Evolutionary conservation across 53 echinoderm and acorn worm species (phyloP), one percentile per base, ranked within the genome.

Genomic region (Apostichopus leukothele): DNA sequence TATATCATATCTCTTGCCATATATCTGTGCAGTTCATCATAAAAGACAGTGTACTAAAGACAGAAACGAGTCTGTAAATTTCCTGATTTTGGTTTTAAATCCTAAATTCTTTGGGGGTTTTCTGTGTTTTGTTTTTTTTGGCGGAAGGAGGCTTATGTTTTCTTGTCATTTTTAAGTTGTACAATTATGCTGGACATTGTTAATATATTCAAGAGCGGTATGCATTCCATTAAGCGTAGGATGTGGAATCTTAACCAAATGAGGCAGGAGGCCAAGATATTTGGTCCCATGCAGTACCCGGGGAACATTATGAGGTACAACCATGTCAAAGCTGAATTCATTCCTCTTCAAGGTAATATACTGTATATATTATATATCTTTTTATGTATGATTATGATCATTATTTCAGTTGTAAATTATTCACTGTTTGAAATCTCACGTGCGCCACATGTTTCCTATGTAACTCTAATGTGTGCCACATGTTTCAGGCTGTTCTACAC

Each of bases 201-300:
- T 53, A 86, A 85, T 57, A 71, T 87, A 85, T 61, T 93, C 5
- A 75, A 74, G 52, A 75, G 67, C 39, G 90, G 91, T 14, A 76
- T 93, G 78, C 93, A 93, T 88, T 91, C 93, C 76, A 88, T 93
- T 79, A 93, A 93, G 83, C 90, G 74, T 6, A 91, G 93, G 93
- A 91, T 93, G 93, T 93, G 93, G 93, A 91, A 83, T 59, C 90
- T 84, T 51, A 88, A 91, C 83, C 78, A 91, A 59, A 76, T 86
- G 83, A 76, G 76, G 86, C 76, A 90, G 68, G 77, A 86, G 86
- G 77, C 53, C 63, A 90, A 90, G 51, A 54, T 87, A 9, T 87
- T 53, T 5, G 88, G 88, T 20, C 75, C 52, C 6, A 52, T 52
- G 77, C 88, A 87, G 74, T 87, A 87, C 75, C 88, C 88, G 8